These are phyloP conservation scores for Vanessa tameamea DNA, from an alignment of 1,140 invertebrate species.

Conservation along the genomic window DNA sequence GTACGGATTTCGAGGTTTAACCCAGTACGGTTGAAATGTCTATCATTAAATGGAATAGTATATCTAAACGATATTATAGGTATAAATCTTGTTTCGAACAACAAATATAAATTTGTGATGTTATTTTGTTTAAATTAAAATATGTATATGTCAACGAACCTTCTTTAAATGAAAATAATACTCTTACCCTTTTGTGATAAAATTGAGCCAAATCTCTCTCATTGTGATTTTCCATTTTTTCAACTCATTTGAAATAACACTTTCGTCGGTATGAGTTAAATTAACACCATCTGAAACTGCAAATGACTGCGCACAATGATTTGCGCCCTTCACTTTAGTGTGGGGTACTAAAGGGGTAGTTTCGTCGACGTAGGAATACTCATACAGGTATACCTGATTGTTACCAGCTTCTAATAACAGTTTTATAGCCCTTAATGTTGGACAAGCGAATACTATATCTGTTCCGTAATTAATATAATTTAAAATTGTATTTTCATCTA, in stretches of 20 bases:
- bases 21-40: too few species aligned
- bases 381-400: constrained; percentile 56
- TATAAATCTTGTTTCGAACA: too few species aligned
- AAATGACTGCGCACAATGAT: constrained; percentile 48
- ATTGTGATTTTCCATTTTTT: constrained; percentile 35
- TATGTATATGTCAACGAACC: too few species aligned
- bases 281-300: constrained; percentile 42
- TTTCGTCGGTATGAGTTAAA: constrained; percentile 21
- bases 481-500: constrained; percentile 47
- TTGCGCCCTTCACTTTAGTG: constrained; percentile 44
- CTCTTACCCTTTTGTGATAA: constrained; percentile 42
- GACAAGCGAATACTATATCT: constrained; percentile 53
- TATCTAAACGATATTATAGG: too few species aligned
- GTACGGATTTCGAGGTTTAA: too few species aligned
- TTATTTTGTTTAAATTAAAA: too few species aligned
- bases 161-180: too few species aligned
- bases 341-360: constrained; percentile 41
- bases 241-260: constrained; percentile 18
- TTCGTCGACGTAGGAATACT: constrained; percentile 43
- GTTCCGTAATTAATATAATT: constrained; percentile 54
- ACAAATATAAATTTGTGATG: too few species aligned
- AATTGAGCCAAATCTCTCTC: constrained; percentile 42
- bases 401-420: constrained; percentile 48
- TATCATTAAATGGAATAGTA: too few species aligned
- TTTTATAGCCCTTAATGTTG: constrained; percentile 45